Evolutionary conservation across 2,888 invertebrate species (phyloP), one percentile per base, ranked within the genome.

Genomic region (Eupithecia pulchellata): DNA sequence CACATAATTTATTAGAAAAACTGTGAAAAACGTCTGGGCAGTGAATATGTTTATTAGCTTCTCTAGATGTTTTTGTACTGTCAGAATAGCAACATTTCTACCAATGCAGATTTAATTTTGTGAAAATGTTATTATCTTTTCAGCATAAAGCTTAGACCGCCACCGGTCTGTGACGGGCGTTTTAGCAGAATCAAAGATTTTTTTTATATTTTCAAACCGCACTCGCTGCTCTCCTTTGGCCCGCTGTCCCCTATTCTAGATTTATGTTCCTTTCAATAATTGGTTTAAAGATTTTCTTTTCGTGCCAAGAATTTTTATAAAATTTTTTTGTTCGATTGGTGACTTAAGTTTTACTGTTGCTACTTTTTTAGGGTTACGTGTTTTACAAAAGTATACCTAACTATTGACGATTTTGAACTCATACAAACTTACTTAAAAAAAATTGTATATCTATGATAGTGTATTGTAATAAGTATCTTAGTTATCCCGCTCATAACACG

Each of bases 121-220:
- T n/a, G 4, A 27, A 1, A 27, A 27, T 27, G 1, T 4, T 14
- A 14, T 57, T 6, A 29, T 2, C 17, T 9, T 34, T 11, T 32
- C 25, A 71, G 58, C 27, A 9, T 64, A 0, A 30, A 34, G 47
- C 69, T 65, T 69, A 60, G 61, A 67, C 69, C 69, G 68, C 3
- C 8, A 27, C 39, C 62, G 11, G 27, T 39, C 55, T 69, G 64
- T 73, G 69, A 73, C 73, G 65, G 69, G 73, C 69, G 39, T 73
- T 73, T 73, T 73, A 73, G 73, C 69, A 69, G 69, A 73, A 69
- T 73, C 73, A 73, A 73, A 73, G 73, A 68, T 69, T 69, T 67
- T 68, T n/a, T 68, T 65, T 66, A 66, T 69, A 64, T 72, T 73
- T 69, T 58, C 73, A 64, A 72, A 42, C 66, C 64, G 64, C 67